These are phyloP conservation scores for Kobus ellipsiprymnus DNA, from an alignment of 2,113 vertebrate genomes.

Conservation along the genomic window DNA sequence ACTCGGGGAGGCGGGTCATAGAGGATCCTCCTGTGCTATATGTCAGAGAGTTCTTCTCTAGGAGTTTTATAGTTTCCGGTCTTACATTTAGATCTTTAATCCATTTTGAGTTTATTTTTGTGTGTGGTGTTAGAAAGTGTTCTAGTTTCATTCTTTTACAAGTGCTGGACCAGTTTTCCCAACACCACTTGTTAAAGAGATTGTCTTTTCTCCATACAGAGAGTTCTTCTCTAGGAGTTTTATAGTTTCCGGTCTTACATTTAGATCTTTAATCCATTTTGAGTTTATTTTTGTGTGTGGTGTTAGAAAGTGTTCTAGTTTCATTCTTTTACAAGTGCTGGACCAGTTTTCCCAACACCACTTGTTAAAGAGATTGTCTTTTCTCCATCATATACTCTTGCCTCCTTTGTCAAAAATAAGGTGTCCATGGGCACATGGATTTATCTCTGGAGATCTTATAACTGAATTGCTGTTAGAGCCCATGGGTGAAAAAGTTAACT, in stretches of 20 bases:
- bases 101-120: too few species aligned
- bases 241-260: neutral
- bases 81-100: too few species aligned
- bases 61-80: too few species aligned
- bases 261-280: neutral
- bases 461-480: neutral
- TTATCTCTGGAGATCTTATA: neutral
- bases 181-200: too few species aligned
- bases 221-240: neutral
- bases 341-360: neutral
- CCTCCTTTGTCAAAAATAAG: neutral
- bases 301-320: neutral
- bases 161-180: neutral
- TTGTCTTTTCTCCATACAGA: too few species aligned
- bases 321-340: neutral
- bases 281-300: neutral
- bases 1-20: too few species aligned
- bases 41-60: too few species aligned
- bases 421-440: neutral
- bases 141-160: too few species aligned
- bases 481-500: neutral
- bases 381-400: neutral
- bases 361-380: neutral
- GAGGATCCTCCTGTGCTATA: too few species aligned
- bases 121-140: too few species aligned